Evolutionary conservation across 2,888 invertebrate genomes (phyloP).

Genomic region (Carterocephalus palaemon): DNA sequence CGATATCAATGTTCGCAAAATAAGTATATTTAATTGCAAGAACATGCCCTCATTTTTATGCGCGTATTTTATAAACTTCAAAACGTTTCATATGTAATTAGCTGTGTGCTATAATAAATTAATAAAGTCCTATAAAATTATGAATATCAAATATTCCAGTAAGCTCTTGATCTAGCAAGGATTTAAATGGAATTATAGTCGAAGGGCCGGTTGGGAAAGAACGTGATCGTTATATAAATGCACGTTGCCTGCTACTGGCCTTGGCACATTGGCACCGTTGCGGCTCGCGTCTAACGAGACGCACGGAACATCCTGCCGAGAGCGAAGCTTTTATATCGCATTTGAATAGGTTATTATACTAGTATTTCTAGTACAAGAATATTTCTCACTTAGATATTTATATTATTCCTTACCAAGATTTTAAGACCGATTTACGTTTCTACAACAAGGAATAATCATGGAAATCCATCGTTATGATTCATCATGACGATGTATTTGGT

Average conservation of each 20-base stretch:
- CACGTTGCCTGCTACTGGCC: slow-evolving; percentile 39
- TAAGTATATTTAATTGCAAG: slow-evolving; percentile 5
- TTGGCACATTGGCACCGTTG: slow-evolving; percentile 56
- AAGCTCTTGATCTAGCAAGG: slow-evolving; percentile 2
- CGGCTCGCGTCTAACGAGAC: slow-evolving; percentile 29
- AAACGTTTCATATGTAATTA: too few relatives aligned
- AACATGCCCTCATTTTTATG: slow-evolving; percentile 7
- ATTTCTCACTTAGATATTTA: too few relatives aligned
- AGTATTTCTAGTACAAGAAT: too few relatives aligned
- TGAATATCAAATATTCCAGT: too few relatives aligned
- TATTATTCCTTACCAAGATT: too few relatives aligned
- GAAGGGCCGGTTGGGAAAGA: slow-evolving; percentile 34
- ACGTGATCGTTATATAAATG: slow-evolving; percentile 51
- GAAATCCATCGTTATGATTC: too few relatives aligned
- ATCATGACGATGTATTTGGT: too few relatives aligned
- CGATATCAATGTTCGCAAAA: slow-evolving; percentile 1
- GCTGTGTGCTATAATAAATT: too few relatives aligned
- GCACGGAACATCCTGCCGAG: slow-evolving; percentile 30
- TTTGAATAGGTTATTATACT: slow-evolving; percentile 7
- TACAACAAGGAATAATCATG: too few relatives aligned
- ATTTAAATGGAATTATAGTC: slow-evolving; percentile 10
- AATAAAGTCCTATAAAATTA: too few relatives aligned
- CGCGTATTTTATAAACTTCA: too few relatives aligned
- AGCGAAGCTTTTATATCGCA: slow-evolving; percentile 12
- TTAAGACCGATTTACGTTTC: too few relatives aligned